Evolutionary conservation across 2,888 invertebrate genomes (phyloP), one percentile per base, ranked within the genome.

Genomic region (Sesia apiformis): DNA sequence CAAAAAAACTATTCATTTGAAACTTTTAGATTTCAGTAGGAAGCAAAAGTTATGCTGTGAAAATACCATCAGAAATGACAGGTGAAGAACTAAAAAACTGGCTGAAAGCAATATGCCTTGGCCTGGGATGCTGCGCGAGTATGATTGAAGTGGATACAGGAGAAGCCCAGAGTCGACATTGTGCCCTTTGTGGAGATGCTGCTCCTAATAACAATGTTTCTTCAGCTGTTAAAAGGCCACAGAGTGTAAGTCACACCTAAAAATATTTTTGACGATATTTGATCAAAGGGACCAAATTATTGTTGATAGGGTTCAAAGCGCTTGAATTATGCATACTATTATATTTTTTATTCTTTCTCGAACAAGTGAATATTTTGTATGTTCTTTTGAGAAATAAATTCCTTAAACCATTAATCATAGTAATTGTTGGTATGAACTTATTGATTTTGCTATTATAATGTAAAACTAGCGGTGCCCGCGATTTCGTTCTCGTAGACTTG

Each of bases 41-140:
- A 46, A 79, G 63, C 60, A 90, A 88, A 62, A 90, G 80, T 52
- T 91, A 91, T 61, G 80, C 91, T 38, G 90, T 92, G 3, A 92
- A 92, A 75, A 81, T 92, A 57, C 92, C 92, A 8, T 76, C 90
- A 53, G 85, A 90, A 52, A 60, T 88, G 56, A 76, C 81, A 42
- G 69, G 63, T 46, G 87, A 89, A 23, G 87, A 88, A 59, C 72
- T 92, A 51, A 90, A 90, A 56, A 81, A 81, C 58, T 91, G 91
- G 75, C 82, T 92, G 59, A 88, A 90, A 60, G 75, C 76, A 46
- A 66, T 92, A 1, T 87, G 90, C 58, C 77, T 78, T 58, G 88
- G 90, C 7, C 72, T 92, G 3, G 91, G 91, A 4, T 90, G 90
- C 62, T 92, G 92, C 68, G 76, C 83, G 39, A 91, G 91, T 39